Evolutionary conservation across 2,113 vertebrate species (phyloP), one percentile per base, ranked within the genome.

Genomic region (Macquaria australasica): DNA sequence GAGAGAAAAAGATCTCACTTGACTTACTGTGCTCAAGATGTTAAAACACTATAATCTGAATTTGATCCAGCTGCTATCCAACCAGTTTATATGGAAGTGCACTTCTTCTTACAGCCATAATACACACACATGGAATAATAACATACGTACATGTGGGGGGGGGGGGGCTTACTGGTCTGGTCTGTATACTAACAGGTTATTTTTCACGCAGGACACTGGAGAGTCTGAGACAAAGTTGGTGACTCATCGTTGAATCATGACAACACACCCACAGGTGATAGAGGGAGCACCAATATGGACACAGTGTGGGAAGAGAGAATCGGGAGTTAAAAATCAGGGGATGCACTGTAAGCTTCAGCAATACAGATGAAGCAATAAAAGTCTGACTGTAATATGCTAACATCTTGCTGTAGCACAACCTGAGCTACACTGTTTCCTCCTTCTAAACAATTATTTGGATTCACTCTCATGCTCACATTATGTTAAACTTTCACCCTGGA

Each of bases 231-330:
- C 43, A 63, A 78, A 85, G 7, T 34, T 28, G 84, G 79, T 94
- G 91, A 94, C 76, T 92, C 92, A 94, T 81, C n/a, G 5, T 9
- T 85, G 87, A 88, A 85, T 89, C 83, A 88, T 72, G 58, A 85
- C 72, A 88, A 83, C 56, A 87, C 91, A 88, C 89, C 86, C 82
- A 91, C 92, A 88, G 70, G 77, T 92, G 86, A 90, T 67, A 48
- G 78, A 72, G 37, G 39, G 66, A 79, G 71, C 37, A 31, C 69
- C 59, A 82, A 51, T 77, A 69, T 82, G 63, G 69, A 89, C 81
- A 87, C 39, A 77, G 60, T 20, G 89, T 91, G 69, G 89, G 84
- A 90, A 63, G 84, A 82, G 74, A 75, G 53, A 77, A 12, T 51
- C 3, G 11, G 31, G 31, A 77, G 66, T 80, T 78, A 39, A 64